Conservation (phyloP, 1,140 invertebrate species). For the Heliconius himera region DNA sequence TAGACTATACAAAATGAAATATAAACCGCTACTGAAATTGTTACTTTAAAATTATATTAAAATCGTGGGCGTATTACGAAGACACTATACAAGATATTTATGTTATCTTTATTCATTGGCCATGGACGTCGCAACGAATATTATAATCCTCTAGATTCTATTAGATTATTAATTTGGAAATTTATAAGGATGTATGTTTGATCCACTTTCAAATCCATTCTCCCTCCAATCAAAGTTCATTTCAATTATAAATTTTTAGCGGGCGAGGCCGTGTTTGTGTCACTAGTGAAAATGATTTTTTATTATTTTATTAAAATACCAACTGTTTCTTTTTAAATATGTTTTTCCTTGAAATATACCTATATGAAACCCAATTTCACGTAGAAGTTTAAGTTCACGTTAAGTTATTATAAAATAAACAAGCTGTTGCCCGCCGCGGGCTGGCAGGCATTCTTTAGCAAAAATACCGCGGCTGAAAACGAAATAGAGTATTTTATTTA, state of each 20-base stretch:
- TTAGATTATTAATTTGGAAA: too few species aligned
- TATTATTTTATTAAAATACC: too few species aligned
- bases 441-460: background rate
- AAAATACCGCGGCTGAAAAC: background rate
- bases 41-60: background rate
- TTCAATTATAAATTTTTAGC: too few species aligned
- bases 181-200: too few species aligned
- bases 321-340: too few species aligned
- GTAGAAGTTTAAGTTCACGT: background rate
- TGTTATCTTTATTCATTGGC: background rate
- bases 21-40: background rate
- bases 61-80: background rate
- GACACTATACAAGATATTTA: background rate
- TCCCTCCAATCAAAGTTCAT: too few species aligned
- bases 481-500: conserved; percentile 2
- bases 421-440: background rate
- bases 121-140: background rate
- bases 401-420: conserved; percentile 11
- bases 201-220: too few species aligned
- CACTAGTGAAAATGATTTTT: too few species aligned
- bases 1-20: background rate
- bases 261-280: too few species aligned
- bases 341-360: background rate
- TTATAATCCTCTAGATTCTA: background rate
- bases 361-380: background rate